Conservation (phyloP, 2,888 invertebrate species). For the Cotesia congregata region DNA sequence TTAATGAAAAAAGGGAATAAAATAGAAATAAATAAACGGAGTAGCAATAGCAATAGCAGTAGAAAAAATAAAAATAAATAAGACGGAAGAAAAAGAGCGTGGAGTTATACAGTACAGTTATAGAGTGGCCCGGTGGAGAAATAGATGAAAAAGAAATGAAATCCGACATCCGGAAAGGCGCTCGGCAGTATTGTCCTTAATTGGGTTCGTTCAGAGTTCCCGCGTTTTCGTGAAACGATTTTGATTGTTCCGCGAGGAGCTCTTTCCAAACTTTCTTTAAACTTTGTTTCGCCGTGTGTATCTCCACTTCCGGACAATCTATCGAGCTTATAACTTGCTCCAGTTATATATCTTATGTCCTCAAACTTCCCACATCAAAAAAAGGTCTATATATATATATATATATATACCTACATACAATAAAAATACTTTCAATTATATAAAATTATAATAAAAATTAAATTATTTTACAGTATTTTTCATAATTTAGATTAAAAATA, state of each 20-base stretch:
- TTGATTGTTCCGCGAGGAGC: conserved; percentile 41
- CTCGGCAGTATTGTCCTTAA: conserved; percentile 38
- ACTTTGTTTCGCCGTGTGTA: conserved; percentile 31
- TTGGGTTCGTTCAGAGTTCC: conserved; percentile 41
- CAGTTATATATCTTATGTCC: conserved; percentile 22
- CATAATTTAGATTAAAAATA: no score
- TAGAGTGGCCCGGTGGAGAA: background rate
- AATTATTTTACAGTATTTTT: no score
- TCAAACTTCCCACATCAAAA: background rate
- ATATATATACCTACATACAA: no score
- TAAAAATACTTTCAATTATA: no score
- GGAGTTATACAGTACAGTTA: background rate
- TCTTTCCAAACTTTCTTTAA: conserved; percentile 43
- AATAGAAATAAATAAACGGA: background rate
- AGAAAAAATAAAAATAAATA: background rate
- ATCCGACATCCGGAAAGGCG: conserved; percentile 19
- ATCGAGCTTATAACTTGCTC: no score
- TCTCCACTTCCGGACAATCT: background rate
- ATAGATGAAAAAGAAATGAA: background rate
- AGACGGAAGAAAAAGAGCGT: background rate
- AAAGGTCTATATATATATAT: no score
- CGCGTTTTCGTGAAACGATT: conserved; percentile 46
- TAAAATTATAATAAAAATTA: no score
- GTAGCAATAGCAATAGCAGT: background rate
- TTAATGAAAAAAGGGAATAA: background rate